Conservation (phyloP, 2,888 invertebrate genomes). For the Emmelina monodactyla region DNA sequence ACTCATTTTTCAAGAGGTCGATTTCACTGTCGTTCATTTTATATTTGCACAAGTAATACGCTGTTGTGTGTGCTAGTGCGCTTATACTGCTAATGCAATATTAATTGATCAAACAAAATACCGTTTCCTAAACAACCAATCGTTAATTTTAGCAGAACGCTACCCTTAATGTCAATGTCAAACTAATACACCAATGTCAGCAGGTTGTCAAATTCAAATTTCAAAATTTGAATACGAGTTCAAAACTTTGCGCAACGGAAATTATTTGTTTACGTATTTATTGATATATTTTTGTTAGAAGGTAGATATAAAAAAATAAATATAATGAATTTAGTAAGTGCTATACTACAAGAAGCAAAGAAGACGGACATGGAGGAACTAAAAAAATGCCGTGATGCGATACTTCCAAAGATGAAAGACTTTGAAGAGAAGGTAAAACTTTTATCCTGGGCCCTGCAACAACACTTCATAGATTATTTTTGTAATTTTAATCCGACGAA, state of each 20-base stretch:
- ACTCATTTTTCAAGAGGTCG: constrained; percentile 47
- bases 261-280: not conserved
- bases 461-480: constrained; percentile 42
- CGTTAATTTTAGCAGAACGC: too few relatives aligned
- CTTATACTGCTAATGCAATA: too few relatives aligned
- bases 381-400: constrained; percentile 34
- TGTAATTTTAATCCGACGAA: constrained; percentile 41
- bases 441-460: constrained; percentile 46
- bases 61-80: too few relatives aligned
- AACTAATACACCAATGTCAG: too few relatives aligned
- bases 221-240: too few relatives aligned
- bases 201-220: constrained; percentile 1
- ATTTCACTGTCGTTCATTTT: constrained; percentile 53
- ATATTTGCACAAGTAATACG: too few relatives aligned
- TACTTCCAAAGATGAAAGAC: constrained; percentile 36
- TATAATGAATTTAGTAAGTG: constrained; percentile 48
- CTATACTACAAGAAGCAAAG: constrained; percentile 40
- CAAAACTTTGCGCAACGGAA: not conserved
- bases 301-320: not conserved
- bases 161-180: not conserved
- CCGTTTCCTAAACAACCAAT: too few relatives aligned
- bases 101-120: too few relatives aligned
- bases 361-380: constrained; percentile 35
- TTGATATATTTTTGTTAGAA: not conserved
- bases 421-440: constrained; percentile 41